Evolutionary conservation across 92 coral and sea anemone species (phyloP), one percentile per base, ranked within the genome.

Genomic region (Parazoanthus darwini): DNA sequence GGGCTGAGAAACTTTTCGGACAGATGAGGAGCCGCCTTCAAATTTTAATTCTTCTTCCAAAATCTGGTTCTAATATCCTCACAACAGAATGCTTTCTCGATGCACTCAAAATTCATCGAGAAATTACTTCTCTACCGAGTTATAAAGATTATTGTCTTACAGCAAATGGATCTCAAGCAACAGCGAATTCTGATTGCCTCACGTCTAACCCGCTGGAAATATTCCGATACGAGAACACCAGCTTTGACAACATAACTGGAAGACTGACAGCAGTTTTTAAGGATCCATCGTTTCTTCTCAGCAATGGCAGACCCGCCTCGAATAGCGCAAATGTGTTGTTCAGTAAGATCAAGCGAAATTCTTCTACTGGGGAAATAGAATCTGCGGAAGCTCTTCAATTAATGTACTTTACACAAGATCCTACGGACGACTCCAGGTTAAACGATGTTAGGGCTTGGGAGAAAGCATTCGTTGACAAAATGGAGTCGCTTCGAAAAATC

Each of bases 331-430:
- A 56, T 11, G 88, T 82, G 59, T 89, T 93, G 76, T 91, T 93
- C 76, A 91, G 96, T 33, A 86, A 70, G 23, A 85, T 88, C 20
- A 71, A 36, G 11, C 78, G 85, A 74, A 59, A 66, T 37, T 50
- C 43, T 44, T 84, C 87, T 6, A 77, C 39, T 74, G 94, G 95
- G 43, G 88, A 38, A 37, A 82, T 94, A 6, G 56, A 43, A 26
- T 84, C 80, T 67, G 96, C 94, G 18, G 91, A 84, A 20, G 94
- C 93, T 15, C 43, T 94, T 66, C 96, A 92, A 80, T 80, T 94
- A 92, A 85, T 94, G 33, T 94, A 92, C 74, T 78, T 82, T 36
- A 86, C 85, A 20, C 83, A 72, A 51, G 96, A 91, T 70, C 94
- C 96, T 0, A 67, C 18, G 1, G 91, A 88, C 25, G 89, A 91